These are phyloP conservation scores for Callyntrura guangdongensis DNA, from an alignment of 2,888 invertebrate species.

Conservation along the genomic window DNA sequence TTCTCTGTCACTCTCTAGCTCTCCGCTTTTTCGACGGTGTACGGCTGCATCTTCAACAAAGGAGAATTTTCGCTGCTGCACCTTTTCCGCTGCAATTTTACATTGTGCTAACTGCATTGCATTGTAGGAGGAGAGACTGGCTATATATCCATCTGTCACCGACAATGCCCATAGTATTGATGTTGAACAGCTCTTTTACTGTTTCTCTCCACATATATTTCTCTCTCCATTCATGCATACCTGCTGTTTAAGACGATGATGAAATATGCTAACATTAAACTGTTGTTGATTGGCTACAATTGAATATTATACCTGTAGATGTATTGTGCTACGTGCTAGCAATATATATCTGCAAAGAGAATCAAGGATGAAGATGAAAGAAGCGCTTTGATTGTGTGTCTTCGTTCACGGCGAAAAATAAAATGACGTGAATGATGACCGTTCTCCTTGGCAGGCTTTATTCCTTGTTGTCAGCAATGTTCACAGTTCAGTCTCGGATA, in stretches of 20 bases:
- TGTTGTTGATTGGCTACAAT: slow-evolving; percentile 7
- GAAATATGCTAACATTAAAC: slow-evolving; percentile 1
- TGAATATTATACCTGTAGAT: not conserved
- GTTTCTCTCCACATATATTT: not conserved
- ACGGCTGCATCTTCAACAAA: not conserved
- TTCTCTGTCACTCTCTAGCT: not conserved
- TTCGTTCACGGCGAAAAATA: not conserved
- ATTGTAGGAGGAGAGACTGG: not conserved
- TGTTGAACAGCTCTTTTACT: not conserved
- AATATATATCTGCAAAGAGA: not conserved
- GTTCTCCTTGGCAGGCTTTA: slow-evolving; percentile 3
- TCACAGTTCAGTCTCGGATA: too few species aligned
- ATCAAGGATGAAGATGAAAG: not conserved
- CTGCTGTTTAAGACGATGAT: slow-evolving; percentile 1
- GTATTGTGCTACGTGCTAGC: not conserved
- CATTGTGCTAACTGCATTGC: slow-evolving; percentile 10
- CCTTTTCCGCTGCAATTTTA: slow-evolving; percentile 63
- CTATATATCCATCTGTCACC: slow-evolving; percentile 1
- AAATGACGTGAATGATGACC: not conserved
- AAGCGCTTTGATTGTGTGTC: slow-evolving; percentile 2
- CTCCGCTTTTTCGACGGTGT: too few species aligned
- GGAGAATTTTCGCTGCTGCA: slow-evolving; percentile 43
- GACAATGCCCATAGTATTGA: not conserved
- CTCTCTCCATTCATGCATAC: slow-evolving; percentile 9
- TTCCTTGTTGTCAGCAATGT: too few species aligned